phyloP scores from a whole-genome alignment of 2,113 vertebrate genomes.

The Cettia cetti region DNA sequence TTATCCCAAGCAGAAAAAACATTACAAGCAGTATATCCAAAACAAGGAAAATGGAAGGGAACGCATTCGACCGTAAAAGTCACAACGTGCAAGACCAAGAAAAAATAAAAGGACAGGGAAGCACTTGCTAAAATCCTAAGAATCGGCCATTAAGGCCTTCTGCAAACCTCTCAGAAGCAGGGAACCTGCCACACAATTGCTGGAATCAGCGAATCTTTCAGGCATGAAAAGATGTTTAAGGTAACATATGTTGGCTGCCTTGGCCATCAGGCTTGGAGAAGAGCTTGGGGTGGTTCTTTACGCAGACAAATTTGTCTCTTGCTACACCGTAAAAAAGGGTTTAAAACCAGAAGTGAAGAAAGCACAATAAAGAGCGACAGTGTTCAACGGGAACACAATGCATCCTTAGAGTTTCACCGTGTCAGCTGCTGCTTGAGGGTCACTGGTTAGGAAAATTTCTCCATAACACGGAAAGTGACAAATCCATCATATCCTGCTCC shows the following conservation, averaged over 20 bases:
- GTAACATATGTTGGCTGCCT: neutral
- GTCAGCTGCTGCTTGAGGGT: neutral
- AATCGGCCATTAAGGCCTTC: neutral
- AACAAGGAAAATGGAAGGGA: neutral
- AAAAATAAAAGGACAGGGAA: neutral
- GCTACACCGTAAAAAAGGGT: fast-evolving
- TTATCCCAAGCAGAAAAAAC: neutral
- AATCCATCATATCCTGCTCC: neutral
- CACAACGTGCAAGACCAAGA: neutral
- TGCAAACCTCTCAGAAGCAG: neutral
- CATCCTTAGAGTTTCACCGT: neutral
- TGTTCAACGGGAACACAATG: neutral
- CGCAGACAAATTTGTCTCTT: neutral
- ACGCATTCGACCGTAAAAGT: neutral
- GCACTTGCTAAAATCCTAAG: neutral
- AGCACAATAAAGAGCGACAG: neutral
- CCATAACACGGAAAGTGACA: neutral
- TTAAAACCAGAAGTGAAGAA: neutral
- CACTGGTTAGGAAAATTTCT: neutral
- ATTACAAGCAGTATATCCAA: neutral
- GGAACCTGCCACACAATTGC: neutral
- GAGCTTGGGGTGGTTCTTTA: neutral
- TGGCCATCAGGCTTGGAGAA: neutral
- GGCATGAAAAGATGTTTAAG: neutral
- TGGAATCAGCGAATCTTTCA: neutral